Percentiles rank a stretch among this genome's conserved stretches.
These are phyloP conservation scores for Sanderia malayensis DNA, from an alignment of 30 jellyfish, hydroid and myxozoan species.

Conservation along the genomic window DNA sequence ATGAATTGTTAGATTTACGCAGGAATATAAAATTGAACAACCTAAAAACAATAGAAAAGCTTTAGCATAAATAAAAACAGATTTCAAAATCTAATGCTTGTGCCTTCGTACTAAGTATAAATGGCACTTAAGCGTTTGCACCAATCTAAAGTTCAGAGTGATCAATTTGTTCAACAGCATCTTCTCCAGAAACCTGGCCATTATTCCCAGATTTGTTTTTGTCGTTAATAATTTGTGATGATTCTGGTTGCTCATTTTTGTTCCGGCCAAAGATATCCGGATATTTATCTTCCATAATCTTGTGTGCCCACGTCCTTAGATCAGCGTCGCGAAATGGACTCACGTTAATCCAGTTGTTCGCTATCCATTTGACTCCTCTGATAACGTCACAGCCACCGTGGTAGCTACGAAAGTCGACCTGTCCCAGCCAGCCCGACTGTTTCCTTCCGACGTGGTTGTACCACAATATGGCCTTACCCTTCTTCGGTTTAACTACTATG, in stretches of 20 bases:
- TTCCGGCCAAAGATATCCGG: neutral
- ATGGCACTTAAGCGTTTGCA: too few relatives aligned
- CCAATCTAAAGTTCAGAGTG: neutral
- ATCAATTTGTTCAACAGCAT: neutral
- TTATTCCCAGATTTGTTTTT: neutral
- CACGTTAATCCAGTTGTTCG: conserved; percentile 70
- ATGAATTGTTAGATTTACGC: too few relatives aligned
- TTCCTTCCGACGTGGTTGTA: conserved; percentile 46
- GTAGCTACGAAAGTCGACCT: conserved; percentile 45
- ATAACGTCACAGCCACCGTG: conserved; percentile 79
- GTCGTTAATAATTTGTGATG: neutral
- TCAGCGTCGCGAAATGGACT: conserved; percentile 50
- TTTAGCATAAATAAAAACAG: too few relatives aligned
- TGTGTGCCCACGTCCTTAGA: conserved; percentile 35
- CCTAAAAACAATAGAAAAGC: too few relatives aligned
- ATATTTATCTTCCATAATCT: neutral
- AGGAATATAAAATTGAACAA: too few relatives aligned
- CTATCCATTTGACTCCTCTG: conserved; percentile 74
- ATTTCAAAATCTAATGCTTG: too few relatives aligned
- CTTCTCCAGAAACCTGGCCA: neutral
- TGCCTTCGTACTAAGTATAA: too few relatives aligned
- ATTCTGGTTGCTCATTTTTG: neutral
- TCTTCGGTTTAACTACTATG: conserved; percentile 54
- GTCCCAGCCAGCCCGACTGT: conserved; percentile 75
- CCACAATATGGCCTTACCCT: conserved; percentile 79